A percentile compares a stretch with the other conserved stretches of the same genome.
Evolutionary conservation across 2,113 vertebrate genomes (phyloP).

Genomic region (Microtus richardsoni): DNA sequence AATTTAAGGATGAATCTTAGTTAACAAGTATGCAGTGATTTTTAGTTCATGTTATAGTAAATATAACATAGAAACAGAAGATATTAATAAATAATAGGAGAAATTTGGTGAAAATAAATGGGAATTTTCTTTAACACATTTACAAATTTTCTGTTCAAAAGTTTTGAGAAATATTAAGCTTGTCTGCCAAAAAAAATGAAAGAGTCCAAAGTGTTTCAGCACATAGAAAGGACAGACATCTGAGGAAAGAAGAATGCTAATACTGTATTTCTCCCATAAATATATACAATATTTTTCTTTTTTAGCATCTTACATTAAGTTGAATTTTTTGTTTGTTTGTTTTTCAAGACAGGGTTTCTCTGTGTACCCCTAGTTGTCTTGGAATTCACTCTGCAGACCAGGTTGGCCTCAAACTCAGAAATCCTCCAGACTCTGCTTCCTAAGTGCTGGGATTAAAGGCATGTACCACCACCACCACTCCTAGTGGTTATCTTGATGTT

Average conservation of each 20-base stretch:
- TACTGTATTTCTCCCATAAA: background rate
- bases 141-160: conserved; percentile 20
- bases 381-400: background rate
- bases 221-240: background rate
- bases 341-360: background rate
- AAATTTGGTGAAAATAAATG: background rate
- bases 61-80: background rate
- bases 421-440: background rate
- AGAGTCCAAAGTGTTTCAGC: background rate
- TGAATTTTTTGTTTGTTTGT: no score
- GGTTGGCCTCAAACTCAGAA: background rate
- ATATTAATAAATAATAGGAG: conserved; percentile 9
- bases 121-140: background rate
- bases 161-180: conserved; percentile 23
- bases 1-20: background rate
- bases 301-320: background rate
- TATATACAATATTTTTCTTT: background rate
- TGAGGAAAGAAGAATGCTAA: background rate
- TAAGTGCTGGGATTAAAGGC: background rate
- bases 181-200: background rate
- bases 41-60: background rate
- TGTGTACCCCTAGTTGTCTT: background rate
- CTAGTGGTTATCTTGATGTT: background rate
- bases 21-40: background rate
- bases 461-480: background rate